Percentiles rank a stretch among this genome's conserved stretches.
phyloP scores from a whole-genome alignment of 2,888 invertebrate genomes.

The Vandiemenella viatica region DNA sequence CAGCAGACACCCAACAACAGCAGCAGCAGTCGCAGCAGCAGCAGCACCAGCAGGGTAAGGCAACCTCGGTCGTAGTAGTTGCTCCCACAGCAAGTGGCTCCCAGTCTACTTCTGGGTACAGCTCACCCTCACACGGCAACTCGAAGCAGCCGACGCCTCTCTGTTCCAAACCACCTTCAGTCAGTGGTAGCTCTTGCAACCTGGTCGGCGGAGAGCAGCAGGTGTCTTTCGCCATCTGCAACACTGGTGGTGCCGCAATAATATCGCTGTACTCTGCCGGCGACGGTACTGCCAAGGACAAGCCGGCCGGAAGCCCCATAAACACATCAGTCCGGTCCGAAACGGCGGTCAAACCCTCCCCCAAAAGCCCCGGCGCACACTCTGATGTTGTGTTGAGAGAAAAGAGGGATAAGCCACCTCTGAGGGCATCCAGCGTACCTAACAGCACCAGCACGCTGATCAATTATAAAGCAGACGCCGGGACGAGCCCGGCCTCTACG shows the following conservation, averaged over 20 bases:
- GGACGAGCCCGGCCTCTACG: constrained; percentile 1
- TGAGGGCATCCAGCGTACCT: background rate
- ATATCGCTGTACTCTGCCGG: constrained; percentile 28
- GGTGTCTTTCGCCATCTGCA: constrained; percentile 29
- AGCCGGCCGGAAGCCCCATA: constrained; percentile 26
- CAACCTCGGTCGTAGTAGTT: constrained; percentile 24
- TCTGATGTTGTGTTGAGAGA: background rate
- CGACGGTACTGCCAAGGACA: constrained; percentile 23
- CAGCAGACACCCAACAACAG: constrained; percentile 21
- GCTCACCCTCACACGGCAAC: constrained; percentile 28
- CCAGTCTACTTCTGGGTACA: constrained; percentile 35
- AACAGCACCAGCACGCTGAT: constrained; percentile 1
- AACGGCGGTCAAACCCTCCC: background rate
- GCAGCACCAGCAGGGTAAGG: constrained; percentile 18
- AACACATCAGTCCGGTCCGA: background rate
- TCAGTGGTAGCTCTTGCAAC: constrained; percentile 27
- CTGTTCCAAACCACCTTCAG: constrained; percentile 18
- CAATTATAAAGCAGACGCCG: background rate
- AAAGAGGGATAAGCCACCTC: background rate
- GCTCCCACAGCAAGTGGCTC: constrained; percentile 25
- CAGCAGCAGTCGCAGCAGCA: constrained; percentile 9
- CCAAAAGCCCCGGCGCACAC: background rate
- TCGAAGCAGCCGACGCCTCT: constrained; percentile 15
- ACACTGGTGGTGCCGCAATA: constrained; percentile 30
- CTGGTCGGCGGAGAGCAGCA: constrained; percentile 21